Conservation (phyloP, 2,888 invertebrate species). For the Microctonus aethiopoides region DNA sequence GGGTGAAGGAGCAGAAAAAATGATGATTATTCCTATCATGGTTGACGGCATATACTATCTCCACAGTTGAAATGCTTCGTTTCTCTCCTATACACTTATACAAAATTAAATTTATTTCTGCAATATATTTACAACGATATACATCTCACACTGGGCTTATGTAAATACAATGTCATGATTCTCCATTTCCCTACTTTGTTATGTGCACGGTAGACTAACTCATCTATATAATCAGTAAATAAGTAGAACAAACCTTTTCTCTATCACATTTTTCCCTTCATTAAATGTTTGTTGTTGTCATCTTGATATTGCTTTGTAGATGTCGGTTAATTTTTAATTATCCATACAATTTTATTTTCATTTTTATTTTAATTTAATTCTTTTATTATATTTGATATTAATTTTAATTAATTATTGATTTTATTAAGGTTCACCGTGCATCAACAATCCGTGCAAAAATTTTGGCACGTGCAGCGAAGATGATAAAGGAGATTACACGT, state of each 20-base stretch:
- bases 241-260: background rate
- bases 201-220: slow-evolving; percentile 3
- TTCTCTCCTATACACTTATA: slow-evolving; percentile 3
- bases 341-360: background rate
- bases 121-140: background rate
- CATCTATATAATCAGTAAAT: background rate
- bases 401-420: background rate
- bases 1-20: background rate
- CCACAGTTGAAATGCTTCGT: slow-evolving; percentile 9
- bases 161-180: background rate
- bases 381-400: slow-evolving; percentile 8
- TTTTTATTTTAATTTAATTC: background rate
- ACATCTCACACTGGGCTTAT: background rate
- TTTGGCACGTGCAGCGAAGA: slow-evolving; percentile 79
- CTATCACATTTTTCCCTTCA: slow-evolving; percentile 8
- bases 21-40: slow-evolving; percentile 37
- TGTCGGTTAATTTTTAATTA: background rate
- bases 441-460: slow-evolving; percentile 78
- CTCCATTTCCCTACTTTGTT: background rate
- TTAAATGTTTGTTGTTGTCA: background rate
- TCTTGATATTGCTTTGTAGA: background rate
- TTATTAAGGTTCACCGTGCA: slow-evolving; percentile 76
- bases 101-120: background rate
- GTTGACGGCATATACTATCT: slow-evolving; percentile 17
- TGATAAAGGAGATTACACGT: slow-evolving; percentile 77